Conservation (phyloP, 2,888 invertebrate genomes). For the Endomychus coccineus region DNA sequence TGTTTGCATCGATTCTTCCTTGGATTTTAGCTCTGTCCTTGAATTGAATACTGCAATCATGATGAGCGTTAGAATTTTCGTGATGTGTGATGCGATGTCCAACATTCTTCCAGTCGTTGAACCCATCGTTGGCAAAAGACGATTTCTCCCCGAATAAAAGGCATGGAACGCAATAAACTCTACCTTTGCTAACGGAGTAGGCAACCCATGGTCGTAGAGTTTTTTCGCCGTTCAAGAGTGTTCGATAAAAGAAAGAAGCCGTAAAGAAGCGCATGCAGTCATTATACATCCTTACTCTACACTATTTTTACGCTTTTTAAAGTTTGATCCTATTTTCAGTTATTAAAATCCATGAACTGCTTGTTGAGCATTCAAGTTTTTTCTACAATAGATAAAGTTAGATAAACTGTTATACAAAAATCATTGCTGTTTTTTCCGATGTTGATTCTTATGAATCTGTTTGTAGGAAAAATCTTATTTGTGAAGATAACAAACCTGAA, state of each 20-base stretch:
- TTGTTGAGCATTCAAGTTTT: too few relatives aligned
- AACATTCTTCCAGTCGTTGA: background rate
- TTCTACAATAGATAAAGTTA: too few relatives aligned
- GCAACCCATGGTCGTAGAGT: background rate
- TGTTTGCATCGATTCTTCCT: conserved; percentile 13
- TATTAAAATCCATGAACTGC: too few relatives aligned
- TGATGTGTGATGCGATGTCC: background rate
- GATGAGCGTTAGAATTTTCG: conserved; percentile 3
- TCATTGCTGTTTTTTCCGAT: too few relatives aligned
- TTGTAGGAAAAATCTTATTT: too few relatives aligned
- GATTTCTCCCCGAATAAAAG: background rate
- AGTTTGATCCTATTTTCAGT: too few relatives aligned
- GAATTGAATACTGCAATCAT: background rate
- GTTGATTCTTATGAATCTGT: too few relatives aligned
- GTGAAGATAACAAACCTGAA: too few relatives aligned
- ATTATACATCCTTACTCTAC: too few relatives aligned
- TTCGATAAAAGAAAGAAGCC: background rate
- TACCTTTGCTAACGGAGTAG: conserved; percentile 1
- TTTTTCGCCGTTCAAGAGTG: conserved; percentile 2
- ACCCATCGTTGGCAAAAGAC: background rate
- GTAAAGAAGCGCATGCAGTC: too few relatives aligned
- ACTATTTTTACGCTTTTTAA: too few relatives aligned
- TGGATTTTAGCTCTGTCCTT: background rate
- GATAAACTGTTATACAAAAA: too few relatives aligned
- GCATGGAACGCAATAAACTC: background rate